Conservation (phyloP, 2,797 vertebrate species). For the Manis javanica region DNA sequence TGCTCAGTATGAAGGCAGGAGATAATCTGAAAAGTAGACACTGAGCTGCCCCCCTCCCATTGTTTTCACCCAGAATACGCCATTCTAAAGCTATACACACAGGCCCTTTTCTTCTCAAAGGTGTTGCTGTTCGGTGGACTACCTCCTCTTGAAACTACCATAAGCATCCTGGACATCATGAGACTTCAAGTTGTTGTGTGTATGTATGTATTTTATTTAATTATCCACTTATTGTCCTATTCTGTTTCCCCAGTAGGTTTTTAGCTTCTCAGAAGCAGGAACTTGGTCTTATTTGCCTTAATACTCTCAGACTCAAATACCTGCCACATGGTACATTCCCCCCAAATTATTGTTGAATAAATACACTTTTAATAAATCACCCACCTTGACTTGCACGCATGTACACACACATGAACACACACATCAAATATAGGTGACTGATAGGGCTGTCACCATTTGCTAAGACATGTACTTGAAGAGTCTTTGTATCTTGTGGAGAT, state of each 20-base stretch:
- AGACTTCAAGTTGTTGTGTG: background rate
- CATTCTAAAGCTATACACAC: background rate
- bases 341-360: background rate
- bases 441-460: background rate
- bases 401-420: background rate
- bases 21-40: background rate
- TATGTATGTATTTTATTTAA: background rate
- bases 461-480: background rate
- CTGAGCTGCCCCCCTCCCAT: background rate
- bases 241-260: background rate
- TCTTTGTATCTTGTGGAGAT: background rate
- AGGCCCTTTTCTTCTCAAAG: background rate
- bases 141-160: background rate
- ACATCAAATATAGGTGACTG: background rate
- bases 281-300: background rate
- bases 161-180: background rate
- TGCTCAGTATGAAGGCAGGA: background rate
- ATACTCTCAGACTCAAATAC: background rate
- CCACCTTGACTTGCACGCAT: background rate
- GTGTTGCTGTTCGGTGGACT: background rate
- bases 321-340: too few relatives aligned
- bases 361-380: background rate
- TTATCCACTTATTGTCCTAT: background rate
- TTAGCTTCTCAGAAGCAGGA: background rate
- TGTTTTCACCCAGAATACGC: background rate